Percentiles rank a stretch among this genome's conserved stretches.
Evolutionary conservation across 1,140 invertebrate species (phyloP).

Genomic region (Hylaeus volcanicus): DNA sequence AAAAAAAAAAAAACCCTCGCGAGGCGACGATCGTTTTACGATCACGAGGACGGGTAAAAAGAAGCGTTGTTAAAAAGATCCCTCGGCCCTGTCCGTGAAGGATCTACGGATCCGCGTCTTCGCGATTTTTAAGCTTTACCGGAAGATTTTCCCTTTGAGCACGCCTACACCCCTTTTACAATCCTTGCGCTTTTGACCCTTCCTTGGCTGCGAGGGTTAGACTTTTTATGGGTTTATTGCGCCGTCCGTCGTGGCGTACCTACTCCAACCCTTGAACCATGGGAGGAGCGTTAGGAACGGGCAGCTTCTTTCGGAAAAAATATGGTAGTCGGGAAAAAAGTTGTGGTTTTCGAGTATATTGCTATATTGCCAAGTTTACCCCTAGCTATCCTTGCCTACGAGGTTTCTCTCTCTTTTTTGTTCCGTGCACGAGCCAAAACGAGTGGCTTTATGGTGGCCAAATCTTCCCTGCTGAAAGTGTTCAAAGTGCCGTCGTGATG

Average conservation of each 20-base stretch:
- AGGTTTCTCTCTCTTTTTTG: not conserved
- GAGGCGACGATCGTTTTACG: slow-evolving; percentile 66
- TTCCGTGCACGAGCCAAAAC: slow-evolving; percentile 62
- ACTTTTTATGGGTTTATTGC: slow-evolving; percentile 73
- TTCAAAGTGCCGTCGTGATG: slow-evolving; percentile 9
- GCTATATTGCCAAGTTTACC: slow-evolving; percentile 43
- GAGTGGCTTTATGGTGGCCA: slow-evolving; percentile 72
- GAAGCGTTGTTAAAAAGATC: slow-evolving; percentile 34
- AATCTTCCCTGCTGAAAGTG: slow-evolving; percentile 68
- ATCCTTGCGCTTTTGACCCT: slow-evolving; percentile 70
- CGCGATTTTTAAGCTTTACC: slow-evolving; percentile 63
- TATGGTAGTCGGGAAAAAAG: slow-evolving; percentile 65
- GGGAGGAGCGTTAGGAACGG: not conserved
- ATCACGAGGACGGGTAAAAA: slow-evolving; percentile 31
- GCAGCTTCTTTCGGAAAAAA: slow-evolving; percentile 63
- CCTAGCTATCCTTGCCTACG: not conserved
- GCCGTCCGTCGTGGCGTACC: not conserved
- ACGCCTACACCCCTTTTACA: slow-evolving; percentile 68
- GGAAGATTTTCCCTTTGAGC: slow-evolving; percentile 49
- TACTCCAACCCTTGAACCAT: slow-evolving; percentile 64
- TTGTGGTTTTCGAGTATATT: slow-evolving; percentile 69
- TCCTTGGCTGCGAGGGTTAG: slow-evolving; percentile 31
- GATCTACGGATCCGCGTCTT: slow-evolving; percentile 68
- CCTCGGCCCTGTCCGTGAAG: slow-evolving; percentile 61
- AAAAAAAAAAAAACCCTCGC: slow-evolving; percentile 65